Base-by-base conservation (phyloP, 2,888 invertebrate species). In the Vandiemenella viatica region DNA sequence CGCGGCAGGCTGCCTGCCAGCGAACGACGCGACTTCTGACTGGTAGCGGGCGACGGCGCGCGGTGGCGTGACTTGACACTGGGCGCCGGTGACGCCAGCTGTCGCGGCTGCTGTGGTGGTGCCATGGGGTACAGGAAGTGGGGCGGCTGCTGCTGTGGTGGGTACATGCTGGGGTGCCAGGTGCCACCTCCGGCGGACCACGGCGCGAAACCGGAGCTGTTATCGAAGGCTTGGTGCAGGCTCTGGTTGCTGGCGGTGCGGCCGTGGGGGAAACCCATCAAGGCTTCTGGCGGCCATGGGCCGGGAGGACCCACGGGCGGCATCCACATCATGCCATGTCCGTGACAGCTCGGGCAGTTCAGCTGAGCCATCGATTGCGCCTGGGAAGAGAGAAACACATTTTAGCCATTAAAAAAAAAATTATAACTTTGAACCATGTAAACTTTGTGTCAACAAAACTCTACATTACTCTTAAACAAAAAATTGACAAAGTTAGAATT, bases 321-420 rank as follows among this genome's bases (percentile, higher is more conserved):
- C 50, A 52, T 54, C 55, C 56, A 56, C 44, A 55, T 48, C 57
- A 52, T 55, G 52, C 64, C 67, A 43, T 57, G 58, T n/a, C n/a
- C n/a, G 32, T 59, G 54, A 55, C 76, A 77, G 43, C 71, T 70
- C 21, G 73, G 72, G 55, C 76, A 78, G 59, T 76, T 76, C 6
- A 83, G 60, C 45, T 81, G 80, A 0, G 80, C 80, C 73, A 80
- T 73, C 0, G 82, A 82, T 58, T 81, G 81, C 0, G 80, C 77
- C 80, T 82, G 59, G n/a, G 65, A 63, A 38, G 50, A 43, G 43
- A 43, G 16, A 45, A n/a, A n/a, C n/a, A n/a, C n/a, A n/a, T n/a
- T n/a, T n/a, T n/a, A n/a, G n/a, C n/a, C 37, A 45, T 44, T 38
- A 32, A 26, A 47, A 26, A 22, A 46, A 22, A 37, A 22, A 44